These are phyloP conservation scores for Drosophila insularis DNA, from an alignment of 1,140 invertebrate genomes.

Conservation along the genomic window DNA sequence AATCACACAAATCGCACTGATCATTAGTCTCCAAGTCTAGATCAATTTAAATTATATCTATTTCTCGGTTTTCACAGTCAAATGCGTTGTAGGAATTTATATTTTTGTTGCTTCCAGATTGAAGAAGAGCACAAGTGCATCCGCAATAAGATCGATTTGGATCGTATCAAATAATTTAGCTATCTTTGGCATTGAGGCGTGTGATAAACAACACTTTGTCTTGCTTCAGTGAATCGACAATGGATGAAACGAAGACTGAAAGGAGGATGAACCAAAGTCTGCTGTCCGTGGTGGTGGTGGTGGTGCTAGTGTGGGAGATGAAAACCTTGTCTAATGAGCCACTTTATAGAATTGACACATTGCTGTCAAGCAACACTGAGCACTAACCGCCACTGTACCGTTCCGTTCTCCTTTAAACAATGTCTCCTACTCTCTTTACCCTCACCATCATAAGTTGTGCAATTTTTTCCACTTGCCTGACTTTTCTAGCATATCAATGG, in stretches of 20 bases:
- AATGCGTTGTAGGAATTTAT: slow-evolving; percentile 62
- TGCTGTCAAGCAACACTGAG: slow-evolving; percentile 73
- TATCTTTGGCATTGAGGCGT: slow-evolving; percentile 71
- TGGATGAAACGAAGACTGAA: background rate
- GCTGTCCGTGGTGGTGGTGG: background rate
- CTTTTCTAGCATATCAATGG: slow-evolving; percentile 66
- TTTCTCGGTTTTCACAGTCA: slow-evolving; percentile 66
- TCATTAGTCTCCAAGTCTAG: slow-evolving; percentile 34
- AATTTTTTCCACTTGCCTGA: slow-evolving; percentile 65
- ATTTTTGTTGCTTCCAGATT: slow-evolving; percentile 17
- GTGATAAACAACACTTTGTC: slow-evolving; percentile 71
- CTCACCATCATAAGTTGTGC: slow-evolving; percentile 8
- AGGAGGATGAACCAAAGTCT: background rate
- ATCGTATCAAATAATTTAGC: slow-evolving; percentile 40
- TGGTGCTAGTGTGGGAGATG: slow-evolving; percentile 6
- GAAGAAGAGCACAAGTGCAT: slow-evolving; percentile 28
- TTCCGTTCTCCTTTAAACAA: background rate
- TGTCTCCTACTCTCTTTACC: background rate
- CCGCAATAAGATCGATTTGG: slow-evolving; percentile 15
- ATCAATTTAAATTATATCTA: slow-evolving; percentile 28
- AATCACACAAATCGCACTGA: slow-evolving; percentile 14
- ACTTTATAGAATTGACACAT: slow-evolving; percentile 80
- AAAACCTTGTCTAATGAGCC: slow-evolving; percentile 66
- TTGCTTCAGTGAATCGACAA: background rate
- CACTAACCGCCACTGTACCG: slow-evolving; percentile 16